Percentiles rank a stretch among this genome's conserved stretches.
phyloP scores from a whole-genome alignment of 1,140 invertebrate genomes.

The Mya arenaria region DNA sequence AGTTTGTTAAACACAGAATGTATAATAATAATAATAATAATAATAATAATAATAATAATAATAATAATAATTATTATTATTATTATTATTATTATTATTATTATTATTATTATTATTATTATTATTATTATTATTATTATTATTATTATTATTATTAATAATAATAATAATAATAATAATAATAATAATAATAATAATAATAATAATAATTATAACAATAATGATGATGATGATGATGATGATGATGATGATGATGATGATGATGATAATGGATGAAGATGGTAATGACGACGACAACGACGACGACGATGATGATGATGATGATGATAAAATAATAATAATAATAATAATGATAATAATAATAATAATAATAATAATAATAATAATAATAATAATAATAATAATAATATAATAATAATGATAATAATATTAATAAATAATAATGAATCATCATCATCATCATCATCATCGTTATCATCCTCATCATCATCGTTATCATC shows the following conservation, averaged over 20 bases:
- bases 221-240: not conserved
- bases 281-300: not conserved
- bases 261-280: not conserved
- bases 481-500: too few species aligned
- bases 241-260: not conserved
- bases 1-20: too few species aligned
- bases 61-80: slow-evolving; percentile 16
- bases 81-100: not conserved
- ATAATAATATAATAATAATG: not conserved
- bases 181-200: not conserved
- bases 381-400: slow-evolving; percentile 15
- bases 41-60: slow-evolving; percentile 27
- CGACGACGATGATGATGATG: not conserved
- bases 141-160: not conserved
- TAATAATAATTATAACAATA: slow-evolving; percentile 23
- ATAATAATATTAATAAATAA: not conserved
- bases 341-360: slow-evolving; percentile 4
- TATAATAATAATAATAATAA: slow-evolving; percentile 21
- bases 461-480: not conserved
- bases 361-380: slow-evolving; percentile 22
- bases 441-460: not conserved
- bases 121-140: not conserved
- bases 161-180: slow-evolving; percentile 27
- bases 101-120: slow-evolving; percentile 2
- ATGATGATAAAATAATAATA: slow-evolving; percentile 1